Evolutionary conservation across 2,797 vertebrate species (phyloP), one percentile per base, ranked within the genome.

Genomic region (Etheostoma nigrum): DNA sequence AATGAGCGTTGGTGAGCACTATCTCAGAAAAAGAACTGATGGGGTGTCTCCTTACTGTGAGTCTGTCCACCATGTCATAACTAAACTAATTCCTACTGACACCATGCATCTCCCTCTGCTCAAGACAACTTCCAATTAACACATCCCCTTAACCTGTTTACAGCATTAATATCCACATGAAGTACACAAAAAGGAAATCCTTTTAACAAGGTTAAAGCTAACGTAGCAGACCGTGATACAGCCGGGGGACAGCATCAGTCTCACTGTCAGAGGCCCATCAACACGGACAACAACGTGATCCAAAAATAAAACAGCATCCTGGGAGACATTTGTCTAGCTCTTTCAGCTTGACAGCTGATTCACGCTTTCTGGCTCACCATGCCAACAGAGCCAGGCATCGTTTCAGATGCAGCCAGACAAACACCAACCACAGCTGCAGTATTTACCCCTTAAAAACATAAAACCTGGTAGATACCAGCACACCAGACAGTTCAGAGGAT

Each of bases 221-320:
- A 78, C 10, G 12, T 44, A 78, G 84, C 70, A 42, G 70, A 60
- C 64, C 61, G 13, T n/a, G 67, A 75, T 27, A 86, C 52, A 33
- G 84, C 92, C 72, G 13, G 71, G 76, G 91, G 91, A 69, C 79
- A 61, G 76, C 77, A 83, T 93, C 93, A 89, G 85, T 76, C 75
- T 91, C 91, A 81, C 87, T 90, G 91, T 94, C 91, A 88, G 71
- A 67, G 79, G 63, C 60, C 70, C 84, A 82, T 94, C 90, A 89
- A 87, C 85, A 71, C 86, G 68, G 85, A 88, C 85, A 93, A 87
- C 7, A 6, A 73, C 72, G 4, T 71, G 19, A 63, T 86, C 92
- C 93, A 91, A 92, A 94, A 94, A 92, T 93, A 94, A 92, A 91
- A 84, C 88, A 48, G 65, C 83, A 86, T 88, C 87, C 90, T 87